phyloP scores from a whole-genome alignment of 1,140 invertebrate genomes.

The Scaptomyza hsui region DNA sequence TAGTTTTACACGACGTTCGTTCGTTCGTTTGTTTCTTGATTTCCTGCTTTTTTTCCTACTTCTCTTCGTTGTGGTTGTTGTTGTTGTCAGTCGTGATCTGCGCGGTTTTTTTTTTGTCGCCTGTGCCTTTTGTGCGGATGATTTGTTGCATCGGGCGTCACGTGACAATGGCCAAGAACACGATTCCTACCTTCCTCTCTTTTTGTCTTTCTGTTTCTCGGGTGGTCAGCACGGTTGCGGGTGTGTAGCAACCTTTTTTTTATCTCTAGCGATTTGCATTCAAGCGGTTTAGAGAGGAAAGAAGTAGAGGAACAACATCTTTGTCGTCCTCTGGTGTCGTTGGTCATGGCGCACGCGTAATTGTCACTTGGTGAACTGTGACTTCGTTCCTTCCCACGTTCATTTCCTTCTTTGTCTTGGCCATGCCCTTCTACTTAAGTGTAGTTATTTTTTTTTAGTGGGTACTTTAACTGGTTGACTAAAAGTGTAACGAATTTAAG shows the following conservation, averaged over 20 bases:
- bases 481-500: no score
- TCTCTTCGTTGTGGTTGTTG: background rate
- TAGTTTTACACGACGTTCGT: conserved; percentile 68
- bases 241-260: background rate
- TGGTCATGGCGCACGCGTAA: conserved; percentile 70
- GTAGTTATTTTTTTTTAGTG: background rate
- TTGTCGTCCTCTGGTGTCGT: conserved; percentile 33
- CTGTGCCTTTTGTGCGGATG: conserved; percentile 68
- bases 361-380: conserved; percentile 75
- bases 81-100: conserved; percentile 58
- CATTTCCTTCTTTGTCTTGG: background rate
- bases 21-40: conserved; percentile 10
- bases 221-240: conserved; percentile 7
- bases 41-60: conserved; percentile 25
- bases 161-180: conserved; percentile 83
- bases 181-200: conserved; percentile 52
- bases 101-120: conserved; percentile 73
- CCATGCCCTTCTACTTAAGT: conserved; percentile 23
- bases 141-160: conserved; percentile 79
- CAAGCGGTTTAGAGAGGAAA: background rate
- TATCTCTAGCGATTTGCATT: conserved; percentile 39
- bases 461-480: background rate
- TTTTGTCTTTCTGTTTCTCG: background rate
- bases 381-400: conserved; percentile 1
- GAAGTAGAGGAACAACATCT: background rate